Evolutionary conservation across 2,888 invertebrate species (phyloP).

Genomic region (Leuctra nigra): DNA sequence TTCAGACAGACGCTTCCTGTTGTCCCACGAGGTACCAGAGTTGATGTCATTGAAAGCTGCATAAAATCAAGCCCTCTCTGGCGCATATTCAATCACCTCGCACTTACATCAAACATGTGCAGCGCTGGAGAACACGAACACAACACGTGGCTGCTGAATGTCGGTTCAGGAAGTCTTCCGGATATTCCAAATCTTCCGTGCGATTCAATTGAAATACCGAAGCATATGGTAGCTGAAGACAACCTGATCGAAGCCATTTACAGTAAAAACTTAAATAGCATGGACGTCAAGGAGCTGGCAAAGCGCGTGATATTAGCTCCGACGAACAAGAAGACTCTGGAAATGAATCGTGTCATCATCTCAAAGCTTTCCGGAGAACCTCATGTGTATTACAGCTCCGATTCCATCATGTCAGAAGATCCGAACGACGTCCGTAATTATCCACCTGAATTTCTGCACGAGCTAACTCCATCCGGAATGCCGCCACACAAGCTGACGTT

Average conservation of each 20-base stretch:
- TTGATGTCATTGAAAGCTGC: background rate
- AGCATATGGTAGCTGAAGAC: background rate
- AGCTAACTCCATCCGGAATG: slow-evolving; percentile 29
- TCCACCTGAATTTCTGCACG: slow-evolving; percentile 29
- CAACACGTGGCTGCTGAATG: slow-evolving; percentile 22
- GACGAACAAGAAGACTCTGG: background rate
- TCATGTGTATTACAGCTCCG: background rate
- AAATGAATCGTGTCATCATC: background rate
- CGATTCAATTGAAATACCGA: background rate
- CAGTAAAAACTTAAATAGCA: background rate
- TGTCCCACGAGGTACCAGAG: background rate
- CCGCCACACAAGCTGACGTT: slow-evolving; percentile 29
- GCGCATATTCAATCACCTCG: slow-evolving; percentile 20
- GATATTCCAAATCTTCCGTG: background rate
- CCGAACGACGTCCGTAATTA: background rate
- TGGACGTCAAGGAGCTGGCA: background rate
- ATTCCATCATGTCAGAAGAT: background rate
- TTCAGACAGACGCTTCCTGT: slow-evolving; percentile 16
- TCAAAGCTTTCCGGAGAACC: background rate
- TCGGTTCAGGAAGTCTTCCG: background rate
- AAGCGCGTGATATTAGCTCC: background rate
- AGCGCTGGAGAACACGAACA: slow-evolving; percentile 18
- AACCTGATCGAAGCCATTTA: background rate
- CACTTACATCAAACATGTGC: slow-evolving; percentile 23
- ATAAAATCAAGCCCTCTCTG: slow-evolving; percentile 25